Evolutionary conservation across 2,113 vertebrate species (phyloP), one percentile per base, ranked within the genome.

Genomic region (Triplophysa rosa): DNA sequence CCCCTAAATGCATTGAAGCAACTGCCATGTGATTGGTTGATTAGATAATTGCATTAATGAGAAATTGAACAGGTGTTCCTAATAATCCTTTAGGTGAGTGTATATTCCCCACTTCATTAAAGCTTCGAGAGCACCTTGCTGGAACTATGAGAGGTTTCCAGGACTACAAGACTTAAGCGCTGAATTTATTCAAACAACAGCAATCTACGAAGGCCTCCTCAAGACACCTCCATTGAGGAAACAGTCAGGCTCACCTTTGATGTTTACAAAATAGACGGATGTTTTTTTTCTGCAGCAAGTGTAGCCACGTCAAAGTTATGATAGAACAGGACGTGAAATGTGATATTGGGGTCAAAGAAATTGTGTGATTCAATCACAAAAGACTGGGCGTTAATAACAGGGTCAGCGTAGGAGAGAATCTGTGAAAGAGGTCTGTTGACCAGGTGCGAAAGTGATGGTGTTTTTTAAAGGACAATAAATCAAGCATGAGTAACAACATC

Each of bases 111-210:
- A 37, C 49, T 26, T 72, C 69, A 58, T 37, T 26, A 72, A 58
- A 58, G 69, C 69, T n/a, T 56, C 13, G 49, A 71, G 52, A 54
- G 67, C 67, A 69, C n/a, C 67, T 17, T 69, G 23, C 67, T 52
- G 45, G 11, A 21, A 69, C 52, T 52, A 26, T 69, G 7, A 69
- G 45, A 14, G 23, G 69, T 72, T 72, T 58, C 69, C 69, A 72
- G 24, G 69, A 52, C 26, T 58, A 21, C 69, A 58, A 58, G 29
- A 33, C 14, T 8, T 23, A 23, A 26, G 23, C 17, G 21, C 61
- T 26, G 9, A 26, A 63, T 42, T 21, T 17, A 42, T 23, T 21
- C 42, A 67, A 14, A 21, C 4, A 23, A n/a, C 33, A 21, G 19
- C 54, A 56, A 56, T 56, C 19, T 56, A 56, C 19, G 1, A 8